Percentiles rank a stretch among this genome's conserved stretches.
phyloP scores from a whole-genome alignment of 2,797 vertebrate species.

The Micropoecilia bifurca region DNA sequence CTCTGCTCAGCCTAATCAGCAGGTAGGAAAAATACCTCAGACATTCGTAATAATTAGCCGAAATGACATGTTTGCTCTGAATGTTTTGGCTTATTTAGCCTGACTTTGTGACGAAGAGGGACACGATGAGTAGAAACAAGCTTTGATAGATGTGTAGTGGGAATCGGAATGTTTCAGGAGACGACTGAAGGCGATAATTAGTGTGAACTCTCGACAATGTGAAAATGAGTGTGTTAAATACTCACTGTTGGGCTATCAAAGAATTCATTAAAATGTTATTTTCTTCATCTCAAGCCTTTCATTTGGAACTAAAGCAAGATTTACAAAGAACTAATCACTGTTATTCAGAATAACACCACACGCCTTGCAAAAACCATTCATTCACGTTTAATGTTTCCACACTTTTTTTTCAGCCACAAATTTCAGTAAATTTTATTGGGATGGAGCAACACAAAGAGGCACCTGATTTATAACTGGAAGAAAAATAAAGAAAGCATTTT shows the following conservation, averaged over 20 bases:
- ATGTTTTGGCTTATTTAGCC: constrained; percentile 23
- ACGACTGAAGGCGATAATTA: constrained; percentile 26
- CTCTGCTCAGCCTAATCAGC: constrained; percentile 22
- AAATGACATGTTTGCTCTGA: constrained; percentile 17
- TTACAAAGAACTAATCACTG: not conserved
- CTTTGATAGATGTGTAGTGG: constrained; percentile 12
- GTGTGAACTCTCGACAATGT: constrained; percentile 8
- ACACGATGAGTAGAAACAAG: constrained; percentile 14
- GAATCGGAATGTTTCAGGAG: constrained; percentile 20
- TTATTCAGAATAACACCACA: not conserved
- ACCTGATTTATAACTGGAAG: not conserved
- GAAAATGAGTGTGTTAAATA: constrained; percentile 10
- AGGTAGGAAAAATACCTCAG: constrained; percentile 22
- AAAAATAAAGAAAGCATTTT: not conserved
- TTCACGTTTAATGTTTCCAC: not conserved
- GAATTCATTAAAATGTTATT: not conserved
- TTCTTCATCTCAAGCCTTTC: not conserved
- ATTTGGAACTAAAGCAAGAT: not conserved
- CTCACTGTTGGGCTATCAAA: constrained; percentile 2
- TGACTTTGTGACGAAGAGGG: constrained; percentile 11
- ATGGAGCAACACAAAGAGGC: not conserved
- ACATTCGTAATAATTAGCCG: constrained; percentile 23
- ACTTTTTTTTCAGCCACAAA: not conserved
- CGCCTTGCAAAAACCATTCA: not conserved
- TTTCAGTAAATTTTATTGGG: not conserved